Evolutionary conservation across 2,888 invertebrate species (phyloP).

Genomic region (Andrena bicolor): DNA sequence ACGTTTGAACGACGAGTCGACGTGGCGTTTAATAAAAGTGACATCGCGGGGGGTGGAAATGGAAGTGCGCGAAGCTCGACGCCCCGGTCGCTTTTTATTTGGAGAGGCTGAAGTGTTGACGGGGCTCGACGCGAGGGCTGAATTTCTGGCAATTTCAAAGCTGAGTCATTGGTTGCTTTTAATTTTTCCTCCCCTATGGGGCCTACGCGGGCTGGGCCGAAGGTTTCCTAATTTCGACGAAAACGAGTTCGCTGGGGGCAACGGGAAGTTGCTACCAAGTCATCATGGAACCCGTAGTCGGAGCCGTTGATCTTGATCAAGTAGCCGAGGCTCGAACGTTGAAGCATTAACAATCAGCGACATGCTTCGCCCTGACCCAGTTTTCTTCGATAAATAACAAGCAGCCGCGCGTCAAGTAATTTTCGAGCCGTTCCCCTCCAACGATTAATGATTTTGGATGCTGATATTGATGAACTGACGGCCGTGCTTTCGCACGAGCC

Average conservation of each 20-base stretch:
- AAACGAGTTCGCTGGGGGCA: background rate
- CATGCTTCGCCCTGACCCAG: background rate
- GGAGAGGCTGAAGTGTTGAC: constrained; percentile 25
- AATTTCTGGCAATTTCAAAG: constrained; percentile 24
- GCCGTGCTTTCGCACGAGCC: constrained; percentile 43
- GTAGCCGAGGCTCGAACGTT: no score
- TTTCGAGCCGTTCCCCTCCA: constrained; percentile 44
- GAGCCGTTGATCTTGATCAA: no score
- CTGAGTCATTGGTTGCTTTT: constrained; percentile 31
- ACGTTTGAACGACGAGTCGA: constrained; percentile 43
- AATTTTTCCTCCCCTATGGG: background rate
- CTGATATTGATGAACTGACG: constrained; percentile 67
- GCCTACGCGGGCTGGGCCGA: background rate
- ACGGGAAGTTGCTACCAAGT: background rate
- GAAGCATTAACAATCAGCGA: background rate
- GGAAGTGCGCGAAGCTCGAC: constrained; percentile 30
- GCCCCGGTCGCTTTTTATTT: constrained; percentile 38
- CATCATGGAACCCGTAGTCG: background rate
- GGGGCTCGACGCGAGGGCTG: background rate
- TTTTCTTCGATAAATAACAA: constrained; percentile 63
- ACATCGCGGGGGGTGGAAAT: constrained; percentile 38
- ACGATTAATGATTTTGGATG: constrained; percentile 68
- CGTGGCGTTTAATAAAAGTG: constrained; percentile 56
- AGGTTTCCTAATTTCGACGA: constrained; percentile 11
- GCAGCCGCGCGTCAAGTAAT: constrained; percentile 59